Percentiles rank a stretch among this genome's conserved stretches.
Evolutionary conservation across 2,888 invertebrate species (phyloP).

Genomic region (Epinotia bilunana): DNA sequence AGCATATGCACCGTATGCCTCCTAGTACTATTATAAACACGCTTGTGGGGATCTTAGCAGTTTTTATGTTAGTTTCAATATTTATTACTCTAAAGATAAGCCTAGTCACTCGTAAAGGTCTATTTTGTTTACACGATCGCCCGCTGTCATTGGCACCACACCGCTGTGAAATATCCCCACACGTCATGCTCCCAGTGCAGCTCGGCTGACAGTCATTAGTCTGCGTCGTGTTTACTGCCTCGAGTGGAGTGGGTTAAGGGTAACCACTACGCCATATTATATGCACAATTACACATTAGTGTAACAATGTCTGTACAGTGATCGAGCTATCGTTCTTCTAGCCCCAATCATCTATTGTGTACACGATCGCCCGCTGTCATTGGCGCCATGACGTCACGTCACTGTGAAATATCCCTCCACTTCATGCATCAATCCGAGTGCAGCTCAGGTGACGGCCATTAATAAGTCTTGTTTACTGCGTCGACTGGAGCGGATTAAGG

Average conservation of each 20-base stretch:
- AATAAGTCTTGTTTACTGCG: background rate
- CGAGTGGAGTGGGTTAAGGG: constrained; percentile 12
- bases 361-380: too few species aligned
- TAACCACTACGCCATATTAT: background rate
- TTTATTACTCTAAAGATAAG: too few species aligned
- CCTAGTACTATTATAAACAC: too few species aligned
- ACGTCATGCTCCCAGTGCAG: constrained; percentile 7
- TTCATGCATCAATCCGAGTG: background rate
- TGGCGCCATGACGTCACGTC: too few species aligned
- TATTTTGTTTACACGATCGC: background rate
- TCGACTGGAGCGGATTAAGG: too few species aligned
- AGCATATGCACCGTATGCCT: too few species aligned
- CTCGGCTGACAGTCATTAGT: constrained; percentile 17
- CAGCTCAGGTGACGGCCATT: too few species aligned
- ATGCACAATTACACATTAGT: background rate
- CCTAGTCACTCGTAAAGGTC: background rate
- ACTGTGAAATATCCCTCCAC: background rate
- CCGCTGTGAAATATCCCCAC: background rate
- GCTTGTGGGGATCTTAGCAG: too few species aligned
- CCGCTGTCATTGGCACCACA: constrained; percentile 2
- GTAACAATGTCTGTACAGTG: background rate
- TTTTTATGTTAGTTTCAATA: too few species aligned
- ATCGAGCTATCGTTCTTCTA: background rate
- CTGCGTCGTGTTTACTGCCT: constrained; percentile 4
- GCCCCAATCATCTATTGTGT: too few species aligned